Percentiles rank a stretch among this genome's conserved stretches.
phyloP scores from a whole-genome alignment of 2,797 vertebrate species.

The Alosa sapidissima region DNA sequence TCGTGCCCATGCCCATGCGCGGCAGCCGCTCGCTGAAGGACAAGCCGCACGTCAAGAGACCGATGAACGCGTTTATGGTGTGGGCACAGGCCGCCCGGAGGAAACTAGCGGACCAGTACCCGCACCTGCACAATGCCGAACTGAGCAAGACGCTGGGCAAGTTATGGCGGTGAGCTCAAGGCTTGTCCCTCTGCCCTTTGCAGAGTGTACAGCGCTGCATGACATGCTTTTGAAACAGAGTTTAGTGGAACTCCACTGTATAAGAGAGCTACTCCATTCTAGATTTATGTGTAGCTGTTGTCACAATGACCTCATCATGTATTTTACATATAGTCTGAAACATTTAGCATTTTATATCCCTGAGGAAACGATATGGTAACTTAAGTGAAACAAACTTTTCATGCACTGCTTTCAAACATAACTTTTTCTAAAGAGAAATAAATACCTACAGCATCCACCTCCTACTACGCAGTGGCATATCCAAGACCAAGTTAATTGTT shows the following conservation, averaged over 20 bases:
- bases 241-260: not conserved
- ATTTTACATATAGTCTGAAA: not conserved
- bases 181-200: not conserved
- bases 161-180: conserved; percentile 80
- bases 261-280: not conserved
- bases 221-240: too few species aligned
- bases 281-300: not conserved
- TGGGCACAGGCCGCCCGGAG: conserved; percentile 85
- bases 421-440: too few species aligned
- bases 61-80: conserved; percentile 87
- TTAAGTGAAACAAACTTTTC: not conserved
- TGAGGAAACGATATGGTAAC: not conserved
- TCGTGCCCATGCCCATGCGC: conserved; percentile 83
- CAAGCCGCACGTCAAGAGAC: conserved; percentile 84
- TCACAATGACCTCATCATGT: not conserved
- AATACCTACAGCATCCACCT: not conserved
- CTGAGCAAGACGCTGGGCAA: conserved; percentile 90
- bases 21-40: conserved; percentile 78
- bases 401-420: not conserved
- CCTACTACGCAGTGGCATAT: not conserved
- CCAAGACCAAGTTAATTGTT: not conserved
- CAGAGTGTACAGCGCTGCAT: too few species aligned
- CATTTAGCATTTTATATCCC: not conserved
- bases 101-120: conserved; percentile 85
- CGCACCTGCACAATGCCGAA: conserved; percentile 87